A percentile compares a stretch with the other conserved stretches of the same genome.
phyloP scores from a whole-genome alignment of 2,797 vertebrate genomes.

The Sebastes kiyomatsui region DNA sequence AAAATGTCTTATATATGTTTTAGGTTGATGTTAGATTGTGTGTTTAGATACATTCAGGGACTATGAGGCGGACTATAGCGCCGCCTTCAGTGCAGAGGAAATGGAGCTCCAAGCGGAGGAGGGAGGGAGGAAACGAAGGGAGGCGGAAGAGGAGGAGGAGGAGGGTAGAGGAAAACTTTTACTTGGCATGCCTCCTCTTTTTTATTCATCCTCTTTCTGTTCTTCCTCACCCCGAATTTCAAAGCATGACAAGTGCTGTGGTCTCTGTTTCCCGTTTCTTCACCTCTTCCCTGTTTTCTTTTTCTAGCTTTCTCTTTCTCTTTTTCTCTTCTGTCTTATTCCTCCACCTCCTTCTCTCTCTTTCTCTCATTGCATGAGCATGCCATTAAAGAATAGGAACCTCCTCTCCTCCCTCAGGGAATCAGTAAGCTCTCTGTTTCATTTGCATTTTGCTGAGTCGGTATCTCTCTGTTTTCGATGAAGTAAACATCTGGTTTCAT shows the following conservation, averaged over 20 bases:
- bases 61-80: constrained; percentile 78
- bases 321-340: background rate
- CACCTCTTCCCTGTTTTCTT: background rate
- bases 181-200: constrained; percentile 73
- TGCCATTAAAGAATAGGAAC: constrained; percentile 25
- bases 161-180: constrained; percentile 77
- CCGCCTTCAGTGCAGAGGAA: constrained; percentile 69
- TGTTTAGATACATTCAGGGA: constrained; percentile 78
- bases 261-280: background rate
- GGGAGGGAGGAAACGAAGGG: constrained; percentile 60
- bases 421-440: background rate
- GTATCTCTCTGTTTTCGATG: background rate
- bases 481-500: background rate
- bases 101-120: constrained; percentile 62
- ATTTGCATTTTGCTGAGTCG: constrained; percentile 2
- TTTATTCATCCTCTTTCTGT: background rate
- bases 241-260: constrained; percentile 13
- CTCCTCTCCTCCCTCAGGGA: constrained; percentile 41
- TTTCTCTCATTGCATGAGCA: constrained; percentile 36
- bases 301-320: background rate
- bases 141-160: constrained; percentile 59
- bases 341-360: background rate
- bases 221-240: constrained; percentile 11
- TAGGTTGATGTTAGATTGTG: constrained; percentile 43
- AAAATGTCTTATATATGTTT: background rate